These are phyloP conservation scores for Ctenomys sociabilis DNA, from an alignment of 2,113 vertebrate species.

Conservation along the genomic window DNA sequence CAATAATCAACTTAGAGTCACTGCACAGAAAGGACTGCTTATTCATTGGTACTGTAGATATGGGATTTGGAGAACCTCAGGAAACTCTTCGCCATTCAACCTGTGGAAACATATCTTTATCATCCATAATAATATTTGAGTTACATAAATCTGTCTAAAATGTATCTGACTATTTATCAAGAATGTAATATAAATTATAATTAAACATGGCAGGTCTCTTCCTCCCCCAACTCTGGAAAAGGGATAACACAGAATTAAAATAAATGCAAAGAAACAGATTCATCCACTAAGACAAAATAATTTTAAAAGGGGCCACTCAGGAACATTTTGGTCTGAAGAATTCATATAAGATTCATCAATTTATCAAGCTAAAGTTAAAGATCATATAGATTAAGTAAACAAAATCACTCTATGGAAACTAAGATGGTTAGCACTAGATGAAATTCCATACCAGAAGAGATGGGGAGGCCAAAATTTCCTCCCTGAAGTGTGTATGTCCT, in stretches of 20 bases:
- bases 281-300: background rate
- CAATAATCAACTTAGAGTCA: slow-evolving; percentile 31
- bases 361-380: background rate
- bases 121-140: slow-evolving; percentile 8
- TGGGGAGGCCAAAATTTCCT: background rate
- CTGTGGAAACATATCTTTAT: background rate
- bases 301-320: background rate
- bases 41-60: background rate
- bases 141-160: slow-evolving; percentile 12
- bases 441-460: background rate
- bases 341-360: background rate
- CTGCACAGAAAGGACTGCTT: background rate
- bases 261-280: background rate
- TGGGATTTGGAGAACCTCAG: background rate
- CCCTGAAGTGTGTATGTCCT: background rate
- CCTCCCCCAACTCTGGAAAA: background rate
- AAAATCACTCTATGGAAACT: background rate
- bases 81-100: background rate
- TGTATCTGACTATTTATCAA: slow-evolving; percentile 37
- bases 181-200: slow-evolving; percentile 1
- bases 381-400: background rate
- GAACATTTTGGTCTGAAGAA: background rate
- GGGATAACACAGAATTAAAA: background rate
- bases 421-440: background rate
- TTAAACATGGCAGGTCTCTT: background rate